Conservation (phyloP, 2,113 vertebrate genomes). For the Eupsittula cactorum region DNA sequence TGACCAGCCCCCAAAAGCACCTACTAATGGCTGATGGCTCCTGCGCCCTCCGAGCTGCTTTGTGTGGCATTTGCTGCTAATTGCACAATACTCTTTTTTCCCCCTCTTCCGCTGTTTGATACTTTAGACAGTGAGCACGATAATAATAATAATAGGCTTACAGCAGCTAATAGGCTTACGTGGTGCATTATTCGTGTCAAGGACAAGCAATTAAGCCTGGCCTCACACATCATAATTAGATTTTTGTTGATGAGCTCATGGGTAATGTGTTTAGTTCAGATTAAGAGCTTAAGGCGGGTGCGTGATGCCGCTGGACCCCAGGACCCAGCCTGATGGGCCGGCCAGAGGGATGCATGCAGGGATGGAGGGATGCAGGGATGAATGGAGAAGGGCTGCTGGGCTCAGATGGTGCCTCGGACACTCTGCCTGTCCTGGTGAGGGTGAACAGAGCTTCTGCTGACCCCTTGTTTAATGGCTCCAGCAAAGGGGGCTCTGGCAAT, state of each 20-base stretch:
- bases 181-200: slow-evolving; percentile 54
- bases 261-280: slow-evolving; percentile 53
- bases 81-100: not conserved
- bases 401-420: not conserved
- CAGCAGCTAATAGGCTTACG: slow-evolving; percentile 59
- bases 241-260: slow-evolving; percentile 69
- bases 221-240: slow-evolving; percentile 68
- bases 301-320: not conserved
- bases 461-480: not conserved
- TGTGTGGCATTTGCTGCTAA: not conserved
- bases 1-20: not conserved
- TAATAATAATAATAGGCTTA: slow-evolving; percentile 57
- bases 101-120: not conserved
- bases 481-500: not conserved
- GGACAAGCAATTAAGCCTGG: slow-evolving; percentile 74
- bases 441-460: fast-evolving
- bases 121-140: slow-evolving; percentile 26
- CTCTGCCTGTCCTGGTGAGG: not conserved
- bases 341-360: not conserved
- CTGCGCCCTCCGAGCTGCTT: not conserved
- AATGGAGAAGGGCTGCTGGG: not conserved
- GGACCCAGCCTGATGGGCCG: not conserved
- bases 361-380: not conserved
- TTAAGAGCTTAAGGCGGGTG: slow-evolving; percentile 5
- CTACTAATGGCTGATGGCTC: not conserved